Conservation (phyloP, 2,797 vertebrate species). For the Apogon hyalosoma region DNA sequence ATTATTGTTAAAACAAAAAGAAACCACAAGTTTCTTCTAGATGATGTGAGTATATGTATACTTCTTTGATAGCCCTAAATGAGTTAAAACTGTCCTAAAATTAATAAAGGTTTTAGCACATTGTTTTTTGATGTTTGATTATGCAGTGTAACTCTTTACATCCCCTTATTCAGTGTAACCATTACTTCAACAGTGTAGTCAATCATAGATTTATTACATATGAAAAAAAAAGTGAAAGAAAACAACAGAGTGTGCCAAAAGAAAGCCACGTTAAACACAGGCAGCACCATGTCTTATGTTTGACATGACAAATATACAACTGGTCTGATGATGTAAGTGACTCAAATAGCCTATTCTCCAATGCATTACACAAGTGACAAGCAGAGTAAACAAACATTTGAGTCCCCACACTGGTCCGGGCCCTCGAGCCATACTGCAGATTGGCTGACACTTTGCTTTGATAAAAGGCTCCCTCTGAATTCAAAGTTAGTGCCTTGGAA, state of each 20-base stretch:
- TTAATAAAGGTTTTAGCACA: no score
- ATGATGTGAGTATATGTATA: no score
- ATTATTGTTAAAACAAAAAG: no score
- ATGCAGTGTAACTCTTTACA: no score
- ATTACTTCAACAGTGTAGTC: no score
- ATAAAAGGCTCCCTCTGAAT: conserved; percentile 26
- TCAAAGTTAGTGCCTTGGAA: conserved; percentile 14
- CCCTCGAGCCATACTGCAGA: conserved; percentile 17
- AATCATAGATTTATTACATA: not conserved
- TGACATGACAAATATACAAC: conserved; percentile 28
- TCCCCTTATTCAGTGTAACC: no score
- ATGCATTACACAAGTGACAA: conserved; percentile 42
- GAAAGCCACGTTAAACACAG: not conserved
- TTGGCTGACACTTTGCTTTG: conserved; percentile 33
- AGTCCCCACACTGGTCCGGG: conserved; percentile 18
- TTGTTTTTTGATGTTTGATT: no score
- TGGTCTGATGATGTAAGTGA: conserved; percentile 27
- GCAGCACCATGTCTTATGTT: conserved; percentile 2
- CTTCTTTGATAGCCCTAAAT: no score
- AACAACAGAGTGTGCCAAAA: not conserved
- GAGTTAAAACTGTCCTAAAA: no score
- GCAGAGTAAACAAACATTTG: conserved; percentile 47
- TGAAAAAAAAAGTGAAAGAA: not conserved
- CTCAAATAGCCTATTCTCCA: conserved; percentile 41
- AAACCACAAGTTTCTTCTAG: no score